Evolutionary conservation across 2,888 invertebrate species (phyloP).

Genomic region (Cremastinae sp.): DNA sequence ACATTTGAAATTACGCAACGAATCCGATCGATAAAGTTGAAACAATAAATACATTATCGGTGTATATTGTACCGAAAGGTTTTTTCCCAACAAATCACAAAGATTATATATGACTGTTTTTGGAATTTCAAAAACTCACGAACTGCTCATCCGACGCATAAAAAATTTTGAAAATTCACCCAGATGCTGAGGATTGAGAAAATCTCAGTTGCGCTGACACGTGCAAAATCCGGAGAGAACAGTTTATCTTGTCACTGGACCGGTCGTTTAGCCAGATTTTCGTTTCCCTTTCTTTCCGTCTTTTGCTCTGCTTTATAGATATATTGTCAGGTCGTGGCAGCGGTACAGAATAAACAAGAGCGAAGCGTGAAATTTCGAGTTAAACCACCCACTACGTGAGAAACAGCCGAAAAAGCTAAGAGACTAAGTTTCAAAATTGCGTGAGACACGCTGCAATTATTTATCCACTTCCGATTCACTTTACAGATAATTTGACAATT

Average conservation of each 20-base stretch:
- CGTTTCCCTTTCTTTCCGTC: conserved; percentile 29
- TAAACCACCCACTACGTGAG: conserved; percentile 55
- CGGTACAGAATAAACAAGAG: conserved; percentile 57
- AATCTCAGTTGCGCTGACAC: conserved; percentile 45
- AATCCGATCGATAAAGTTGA: too few species aligned
- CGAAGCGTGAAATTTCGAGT: conserved; percentile 55
- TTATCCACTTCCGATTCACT: too few species aligned
- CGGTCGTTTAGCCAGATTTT: conserved; percentile 49
- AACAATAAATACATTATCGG: too few species aligned
- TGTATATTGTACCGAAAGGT: too few species aligned
- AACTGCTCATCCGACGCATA: neutral
- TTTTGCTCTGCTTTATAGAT: conserved; percentile 14
- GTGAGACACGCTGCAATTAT: too few species aligned
- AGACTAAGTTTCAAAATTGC: neutral
- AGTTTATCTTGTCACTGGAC: conserved; percentile 58
- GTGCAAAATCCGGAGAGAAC: conserved; percentile 56
- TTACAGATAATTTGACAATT: too few species aligned
- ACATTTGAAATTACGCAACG: too few species aligned
- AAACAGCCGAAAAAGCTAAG: conserved; percentile 30
- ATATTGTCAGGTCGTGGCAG: conserved; percentile 39
- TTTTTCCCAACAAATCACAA: too few species aligned
- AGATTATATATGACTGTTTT: neutral
- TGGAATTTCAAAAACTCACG: neutral
- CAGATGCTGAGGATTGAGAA: conserved; percentile 32
- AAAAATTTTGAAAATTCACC: conserved; percentile 43